Evolutionary conservation across 2,888 invertebrate species (phyloP), one percentile per base, ranked within the genome.

Genomic region (Tipula helvola): DNA sequence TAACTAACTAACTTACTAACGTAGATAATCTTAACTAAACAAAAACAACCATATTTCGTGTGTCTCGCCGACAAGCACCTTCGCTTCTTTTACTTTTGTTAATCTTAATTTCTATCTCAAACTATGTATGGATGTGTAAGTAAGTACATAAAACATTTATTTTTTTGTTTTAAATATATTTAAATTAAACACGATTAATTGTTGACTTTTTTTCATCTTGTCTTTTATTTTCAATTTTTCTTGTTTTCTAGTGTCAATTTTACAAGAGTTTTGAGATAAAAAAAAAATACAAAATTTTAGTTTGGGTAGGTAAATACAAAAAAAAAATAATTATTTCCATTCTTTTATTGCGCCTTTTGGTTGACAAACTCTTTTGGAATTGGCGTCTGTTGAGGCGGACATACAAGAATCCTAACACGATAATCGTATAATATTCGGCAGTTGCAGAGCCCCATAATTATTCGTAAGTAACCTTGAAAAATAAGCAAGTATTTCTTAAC

Each of bases 111-210:
- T 71, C 28, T 71, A 71, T 71, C 71, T 71, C 71, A 28, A 71
- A 28, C 28, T 71, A 71, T 71, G 71, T 71, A 71, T 28, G 28
- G 28, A 71, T 71, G 28, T 28, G 28, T 71, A 71, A 71, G 28
- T 28, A 28, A 28, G 28, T 28, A 28, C 1, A 28, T 28, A 28
- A 28, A 52, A 7, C 18, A 71, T 71, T 71, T 71, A 18, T n/a
- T 71, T 28, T 71, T 71, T 71, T 71, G 71, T 71, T 28, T 28
- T 28, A 71, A 71, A 71, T 71, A 71, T 71, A 71, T 71, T 71
- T 71, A 71, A 71, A 71, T 71, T 71, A 71, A 71, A 71, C 71
- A 71, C 71, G 71, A 71, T 71, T 71, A 71, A 71, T 71, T 71
- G 71, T 71, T 71, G 71, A 71, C 71, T 71, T 71, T 71, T 71